Conservation (phyloP, 1,140 invertebrate genomes). For the Micrasema minimum region DNA sequence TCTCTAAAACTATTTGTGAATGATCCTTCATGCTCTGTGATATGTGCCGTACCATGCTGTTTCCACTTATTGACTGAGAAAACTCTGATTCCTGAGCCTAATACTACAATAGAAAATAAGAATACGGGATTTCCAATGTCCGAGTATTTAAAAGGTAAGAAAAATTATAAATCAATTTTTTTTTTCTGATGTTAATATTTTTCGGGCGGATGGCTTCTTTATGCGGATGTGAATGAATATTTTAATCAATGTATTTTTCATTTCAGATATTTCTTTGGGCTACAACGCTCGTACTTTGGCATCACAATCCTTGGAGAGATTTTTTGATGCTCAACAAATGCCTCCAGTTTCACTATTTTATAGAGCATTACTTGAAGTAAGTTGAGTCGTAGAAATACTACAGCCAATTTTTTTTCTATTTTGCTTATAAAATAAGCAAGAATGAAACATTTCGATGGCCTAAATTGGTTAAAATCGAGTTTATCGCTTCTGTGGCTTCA, state of each 20-base stretch:
- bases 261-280: slow-evolving; percentile 65
- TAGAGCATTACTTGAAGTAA: slow-evolving; percentile 77
- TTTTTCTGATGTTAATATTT: too few species aligned
- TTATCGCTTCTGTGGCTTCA: too few species aligned
- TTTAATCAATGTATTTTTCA: not conserved
- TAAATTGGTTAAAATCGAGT: too few species aligned
- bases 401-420: too few species aligned
- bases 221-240: not conserved
- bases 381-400: too few species aligned
- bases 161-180: too few species aligned
- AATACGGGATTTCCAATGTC: slow-evolving; percentile 76
- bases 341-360: slow-evolving; percentile 75
- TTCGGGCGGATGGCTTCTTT: too few species aligned
- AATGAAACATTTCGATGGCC: too few species aligned
- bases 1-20: slow-evolving; percentile 78
- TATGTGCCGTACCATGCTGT: slow-evolving; percentile 90
- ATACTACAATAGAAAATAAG: slow-evolving; percentile 40
- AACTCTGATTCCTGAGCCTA: slow-evolving; percentile 56
- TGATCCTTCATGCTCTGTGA: slow-evolving; percentile 66
- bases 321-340: slow-evolving; percentile 67
- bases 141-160: slow-evolving; percentile 66
- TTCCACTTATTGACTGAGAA: slow-evolving; percentile 86
- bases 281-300: slow-evolving; percentile 86
- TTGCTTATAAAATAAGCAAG: too few species aligned
- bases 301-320: slow-evolving; percentile 79